A percentile compares a stretch with the other conserved stretches of the same genome.
Conservation (phyloP, 2,113 vertebrate genomes). For the Cephalopholis sonnerati region DNA sequence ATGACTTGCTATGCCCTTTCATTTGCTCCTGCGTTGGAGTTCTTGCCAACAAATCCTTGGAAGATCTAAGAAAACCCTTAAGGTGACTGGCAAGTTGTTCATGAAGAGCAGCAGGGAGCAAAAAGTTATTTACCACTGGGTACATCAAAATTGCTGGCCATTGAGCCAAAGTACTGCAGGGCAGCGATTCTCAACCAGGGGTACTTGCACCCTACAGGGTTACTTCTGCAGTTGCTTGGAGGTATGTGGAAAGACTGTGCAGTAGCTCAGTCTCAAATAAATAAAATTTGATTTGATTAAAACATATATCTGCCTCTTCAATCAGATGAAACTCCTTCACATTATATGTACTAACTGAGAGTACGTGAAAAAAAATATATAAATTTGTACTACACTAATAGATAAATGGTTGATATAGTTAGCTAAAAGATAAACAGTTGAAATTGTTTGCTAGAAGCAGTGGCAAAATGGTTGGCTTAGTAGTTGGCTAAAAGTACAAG, state of each 20-base stretch:
- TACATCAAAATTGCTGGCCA: slow-evolving; percentile 28
- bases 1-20: slow-evolving; percentile 47
- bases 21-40: slow-evolving; percentile 43
- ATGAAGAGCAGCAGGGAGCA: slow-evolving; percentile 40
- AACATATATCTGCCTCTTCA: neutral
- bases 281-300: neutral
- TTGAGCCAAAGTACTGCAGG: slow-evolving; percentile 9
- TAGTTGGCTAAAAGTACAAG: too few relatives aligned
- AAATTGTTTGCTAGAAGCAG: neutral
- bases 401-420: neutral
- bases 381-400: neutral
- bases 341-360: neutral
- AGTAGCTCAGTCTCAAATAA: neutral
- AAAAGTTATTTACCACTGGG: slow-evolving; percentile 58
- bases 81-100: slow-evolving; percentile 41
- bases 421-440: neutral
- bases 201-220: neutral
- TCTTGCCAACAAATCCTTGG: slow-evolving; percentile 7
- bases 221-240: neutral
- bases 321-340: neutral
- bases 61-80: slow-evolving; percentile 50
- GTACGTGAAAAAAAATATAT: neutral
- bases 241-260: neutral
- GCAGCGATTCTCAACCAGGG: neutral
- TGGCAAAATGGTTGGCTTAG: too few relatives aligned